phyloP scores from a whole-genome alignment of 2,888 invertebrate species.

The Peribatodes rhomboidaria region DNA sequence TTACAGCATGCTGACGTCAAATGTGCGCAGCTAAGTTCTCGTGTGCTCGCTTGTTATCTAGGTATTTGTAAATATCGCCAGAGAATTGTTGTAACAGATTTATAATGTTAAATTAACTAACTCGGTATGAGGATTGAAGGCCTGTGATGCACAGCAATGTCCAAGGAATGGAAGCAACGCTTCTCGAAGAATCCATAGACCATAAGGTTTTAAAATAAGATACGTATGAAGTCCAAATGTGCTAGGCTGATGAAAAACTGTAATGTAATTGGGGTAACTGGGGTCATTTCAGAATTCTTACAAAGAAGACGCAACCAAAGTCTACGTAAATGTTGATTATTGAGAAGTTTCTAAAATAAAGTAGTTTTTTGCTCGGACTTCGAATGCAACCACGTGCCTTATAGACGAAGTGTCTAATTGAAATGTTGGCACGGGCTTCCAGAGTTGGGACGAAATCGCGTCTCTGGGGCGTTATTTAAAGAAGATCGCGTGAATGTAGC shows the following conservation, averaged over 20 bases:
- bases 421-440: slow-evolving; percentile 75
- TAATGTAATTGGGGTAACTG: no score
- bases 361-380: slow-evolving; percentile 34
- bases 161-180: slow-evolving; percentile 52
- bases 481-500: slow-evolving; percentile 72
- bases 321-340: neutral
- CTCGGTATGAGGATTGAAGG: slow-evolving; percentile 57
- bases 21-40: slow-evolving; percentile 38
- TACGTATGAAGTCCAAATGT: neutral
- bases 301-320: neutral
- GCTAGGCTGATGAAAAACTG: neutral
- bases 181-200: neutral
- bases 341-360: slow-evolving; percentile 5
- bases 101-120: slow-evolving; percentile 15
- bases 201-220: neutral
- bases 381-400: slow-evolving; percentile 66
- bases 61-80: slow-evolving; percentile 35
- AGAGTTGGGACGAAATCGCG: slow-evolving; percentile 60
- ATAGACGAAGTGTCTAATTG: slow-evolving; percentile 64
- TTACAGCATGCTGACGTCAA: slow-evolving; percentile 40
- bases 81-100: slow-evolving; percentile 18
- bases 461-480: slow-evolving; percentile 76
- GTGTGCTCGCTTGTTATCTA: slow-evolving; percentile 34
- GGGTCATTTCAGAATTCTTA: neutral
- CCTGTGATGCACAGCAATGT: slow-evolving; percentile 62